Evolutionary conservation across 2,113 vertebrate species (phyloP).

Genomic region (Callospermophilus lateralis): DNA sequence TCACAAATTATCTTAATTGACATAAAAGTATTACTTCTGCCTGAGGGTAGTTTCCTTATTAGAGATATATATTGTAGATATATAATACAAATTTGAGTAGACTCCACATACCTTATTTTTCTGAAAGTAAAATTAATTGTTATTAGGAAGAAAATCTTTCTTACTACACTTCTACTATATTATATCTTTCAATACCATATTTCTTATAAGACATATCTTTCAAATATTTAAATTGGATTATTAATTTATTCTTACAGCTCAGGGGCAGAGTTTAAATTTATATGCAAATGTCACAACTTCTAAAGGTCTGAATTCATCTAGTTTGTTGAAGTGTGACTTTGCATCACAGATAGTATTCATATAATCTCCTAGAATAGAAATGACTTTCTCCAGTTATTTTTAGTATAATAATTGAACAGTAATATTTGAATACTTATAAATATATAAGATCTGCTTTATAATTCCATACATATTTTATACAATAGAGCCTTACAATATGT

Average conservation of each 20-base stretch:
- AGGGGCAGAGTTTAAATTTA: slow-evolving; percentile 81
- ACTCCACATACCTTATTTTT: background rate
- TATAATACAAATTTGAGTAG: background rate
- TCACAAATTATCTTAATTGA: slow-evolving; percentile 5
- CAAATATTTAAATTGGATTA: slow-evolving; percentile 79
- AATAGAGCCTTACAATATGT: background rate
- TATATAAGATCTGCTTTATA: slow-evolving; percentile 48
- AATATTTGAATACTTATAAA: slow-evolving; percentile 68
- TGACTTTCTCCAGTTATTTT: slow-evolving; percentile 52
- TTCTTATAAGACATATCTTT: slow-evolving; percentile 69
- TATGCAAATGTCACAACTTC: slow-evolving; percentile 80
- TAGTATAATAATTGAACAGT: slow-evolving; percentile 42
- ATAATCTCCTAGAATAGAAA: slow-evolving; percentile 45
- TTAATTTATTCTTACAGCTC: slow-evolving; percentile 77
- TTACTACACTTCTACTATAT: background rate
- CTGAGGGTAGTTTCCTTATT: slow-evolving; percentile 15
- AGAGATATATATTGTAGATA: background rate
- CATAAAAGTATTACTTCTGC: background rate
- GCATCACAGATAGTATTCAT: slow-evolving; percentile 32
- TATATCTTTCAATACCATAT: slow-evolving; percentile 61
- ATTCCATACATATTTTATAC: slow-evolving; percentile 40
- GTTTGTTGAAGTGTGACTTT: slow-evolving; percentile 72
- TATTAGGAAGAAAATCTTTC: slow-evolving; percentile 48
- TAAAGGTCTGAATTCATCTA: slow-evolving; percentile 74
- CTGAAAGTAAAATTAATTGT: slow-evolving; percentile 60